Evolutionary conservation across 1,140 invertebrate species (phyloP), one percentile per base, ranked within the genome.

Genomic region (Drosophila azteca): DNA sequence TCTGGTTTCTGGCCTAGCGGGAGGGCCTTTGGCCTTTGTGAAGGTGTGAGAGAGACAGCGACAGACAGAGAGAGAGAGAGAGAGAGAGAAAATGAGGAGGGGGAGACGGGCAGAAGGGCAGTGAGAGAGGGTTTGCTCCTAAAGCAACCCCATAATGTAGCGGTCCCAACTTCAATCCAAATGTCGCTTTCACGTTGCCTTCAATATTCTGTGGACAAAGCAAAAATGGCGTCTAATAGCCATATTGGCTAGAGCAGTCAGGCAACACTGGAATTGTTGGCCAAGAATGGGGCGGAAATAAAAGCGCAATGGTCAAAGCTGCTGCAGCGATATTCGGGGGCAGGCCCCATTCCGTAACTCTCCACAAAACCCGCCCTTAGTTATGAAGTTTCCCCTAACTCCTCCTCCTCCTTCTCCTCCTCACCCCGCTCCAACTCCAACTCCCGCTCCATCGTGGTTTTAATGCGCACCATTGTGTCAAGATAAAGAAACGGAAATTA

Each of bases 401-500:
- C 67, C 67, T 20, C 31, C 44, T n/a, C n/a, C n/a, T n/a, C n/a
- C n/a, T n/a, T n/a, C n/a, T n/a, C n/a, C 8, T 53, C 67, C 67
- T 20, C 31, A 44, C 35, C 13, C 35, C 4, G 35, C 35, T 39
- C 11, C 60, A n/a, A 17, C 24, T 26, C 24, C 26, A 20, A 26
- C 44, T 8, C 17, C 69, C 52, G 48, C 54, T 11, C 60, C 63
- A 54, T 65, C 53, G 53, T 61, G 66, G 61, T 91, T 87, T 90
- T 91, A 91, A 91, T 91, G 90, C 76, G 85, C 90, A 73, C 90
- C 90, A 91, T 91, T 91, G 90, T 91, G 90, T 90, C 90, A 90
- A 91, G 90, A 91, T 91, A 91, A 91, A 91, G 90, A 71, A 90
- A 84, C 90, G 90, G 90, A 91, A 91, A 91, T 91, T 91, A 91